Evolutionary conservation across 2,113 vertebrate genomes (phyloP).

Genomic region (Isichthys henryi): DNA sequence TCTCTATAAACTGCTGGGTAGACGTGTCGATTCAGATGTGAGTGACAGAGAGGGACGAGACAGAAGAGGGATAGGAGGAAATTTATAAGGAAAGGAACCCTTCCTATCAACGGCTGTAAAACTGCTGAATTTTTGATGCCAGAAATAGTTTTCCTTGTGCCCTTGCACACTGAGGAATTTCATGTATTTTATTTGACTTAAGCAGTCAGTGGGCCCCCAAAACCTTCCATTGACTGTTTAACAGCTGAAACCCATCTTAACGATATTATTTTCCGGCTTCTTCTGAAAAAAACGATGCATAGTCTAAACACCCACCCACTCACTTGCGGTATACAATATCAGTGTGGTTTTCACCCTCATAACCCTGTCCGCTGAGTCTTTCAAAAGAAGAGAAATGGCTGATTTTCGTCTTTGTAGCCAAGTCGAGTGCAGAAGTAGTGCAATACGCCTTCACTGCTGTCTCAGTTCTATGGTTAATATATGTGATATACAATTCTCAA

Average conservation of each 20-base stretch:
- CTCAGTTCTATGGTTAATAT: neutral
- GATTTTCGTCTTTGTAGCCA: neutral
- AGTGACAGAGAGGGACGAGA: neutral
- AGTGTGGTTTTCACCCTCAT: neutral
- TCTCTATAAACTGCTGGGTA: neutral
- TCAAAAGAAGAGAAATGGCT: neutral
- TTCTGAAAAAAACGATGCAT: neutral
- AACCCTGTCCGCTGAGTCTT: neutral
- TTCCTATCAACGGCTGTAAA: neutral
- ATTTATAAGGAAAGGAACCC: neutral
- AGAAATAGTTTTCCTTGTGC: neutral
- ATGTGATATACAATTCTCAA: neutral
- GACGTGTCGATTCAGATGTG: neutral
- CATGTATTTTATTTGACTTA: neutral
- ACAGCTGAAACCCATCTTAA: neutral
- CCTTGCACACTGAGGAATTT: neutral
- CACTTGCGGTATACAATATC: neutral
- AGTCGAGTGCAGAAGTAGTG: neutral
- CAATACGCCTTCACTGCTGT: neutral
- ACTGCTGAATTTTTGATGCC: neutral
- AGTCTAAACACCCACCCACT: neutral
- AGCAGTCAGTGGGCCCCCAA: neutral
- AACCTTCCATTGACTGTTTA: neutral
- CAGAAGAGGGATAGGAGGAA: neutral
- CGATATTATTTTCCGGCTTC: neutral